A percentile compares a stretch with the other conserved stretches of the same genome.
These are phyloP conservation scores for Raphicerus campestris DNA, from an alignment of 2,113 vertebrate species.

Conservation along the genomic window DNA sequence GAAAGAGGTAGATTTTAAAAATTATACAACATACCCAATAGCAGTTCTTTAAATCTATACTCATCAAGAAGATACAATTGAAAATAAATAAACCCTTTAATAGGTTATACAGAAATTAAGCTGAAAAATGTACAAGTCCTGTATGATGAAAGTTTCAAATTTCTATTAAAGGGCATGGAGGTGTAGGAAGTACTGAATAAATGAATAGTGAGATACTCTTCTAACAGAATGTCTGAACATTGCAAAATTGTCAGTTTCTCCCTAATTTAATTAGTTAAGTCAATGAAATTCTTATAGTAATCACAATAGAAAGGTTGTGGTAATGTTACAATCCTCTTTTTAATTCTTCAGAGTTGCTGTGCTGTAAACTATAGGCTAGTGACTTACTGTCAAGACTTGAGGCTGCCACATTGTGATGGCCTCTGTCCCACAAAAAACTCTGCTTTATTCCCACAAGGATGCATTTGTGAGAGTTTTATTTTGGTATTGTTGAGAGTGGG, in stretches of 20 bases:
- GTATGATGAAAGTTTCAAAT: constrained; percentile 1
- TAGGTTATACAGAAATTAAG: background rate
- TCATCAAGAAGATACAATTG: background rate
- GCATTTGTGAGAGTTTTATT: background rate
- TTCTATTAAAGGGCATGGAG: background rate
- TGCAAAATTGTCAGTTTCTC: background rate
- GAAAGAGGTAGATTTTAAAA: background rate
- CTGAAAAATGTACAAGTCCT: background rate
- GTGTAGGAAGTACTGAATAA: background rate
- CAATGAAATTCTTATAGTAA: background rate
- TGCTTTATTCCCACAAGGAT: background rate
- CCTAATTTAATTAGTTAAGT: background rate
- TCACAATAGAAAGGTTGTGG: background rate
- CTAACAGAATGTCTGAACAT: background rate
- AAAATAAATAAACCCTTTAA: background rate
- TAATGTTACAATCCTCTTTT: background rate
- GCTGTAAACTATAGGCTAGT: background rate
- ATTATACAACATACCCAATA: background rate
- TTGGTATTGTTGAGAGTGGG: background rate
- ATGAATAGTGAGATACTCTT: background rate
- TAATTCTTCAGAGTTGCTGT: background rate
- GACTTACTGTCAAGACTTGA: background rate
- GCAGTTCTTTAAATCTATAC: background rate
- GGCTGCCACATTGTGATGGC: background rate
- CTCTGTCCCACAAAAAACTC: background rate